Evolutionary conservation across 2,888 invertebrate genomes (phyloP).

Genomic region (Tryphoninae sp.): DNA sequence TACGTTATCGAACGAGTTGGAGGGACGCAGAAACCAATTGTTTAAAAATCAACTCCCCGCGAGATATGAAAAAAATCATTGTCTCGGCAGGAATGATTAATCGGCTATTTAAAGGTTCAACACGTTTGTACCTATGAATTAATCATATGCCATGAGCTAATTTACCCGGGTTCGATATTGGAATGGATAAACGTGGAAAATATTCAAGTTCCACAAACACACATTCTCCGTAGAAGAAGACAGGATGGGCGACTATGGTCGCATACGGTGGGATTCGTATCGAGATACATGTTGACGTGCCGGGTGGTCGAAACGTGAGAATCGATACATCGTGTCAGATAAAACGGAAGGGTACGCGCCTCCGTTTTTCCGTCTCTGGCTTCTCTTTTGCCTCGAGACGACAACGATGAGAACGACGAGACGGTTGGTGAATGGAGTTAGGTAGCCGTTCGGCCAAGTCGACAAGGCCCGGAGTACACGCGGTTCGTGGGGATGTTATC

Average conservation of each 20-base stretch:
- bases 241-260: too few species aligned
- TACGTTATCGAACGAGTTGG: background rate
- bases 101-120: too few species aligned
- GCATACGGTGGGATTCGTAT: conserved; percentile 39
- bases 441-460: conserved; percentile 52
- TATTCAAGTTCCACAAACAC: too few species aligned
- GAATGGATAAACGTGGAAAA: too few species aligned
- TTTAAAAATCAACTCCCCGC: too few species aligned
- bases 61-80: too few species aligned
- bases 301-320: conserved; percentile 65
- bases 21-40: too few species aligned
- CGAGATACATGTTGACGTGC: conserved; percentile 64
- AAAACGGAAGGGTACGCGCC: conserved; percentile 47
- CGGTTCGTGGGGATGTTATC: conserved; percentile 67
- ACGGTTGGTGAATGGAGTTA: conserved; percentile 63
- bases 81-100: too few species aligned
- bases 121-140: too few species aligned
- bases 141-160: too few species aligned
- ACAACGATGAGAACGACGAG: conserved; percentile 35
- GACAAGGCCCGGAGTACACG: conserved; percentile 42
- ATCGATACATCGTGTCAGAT: conserved; percentile 70
- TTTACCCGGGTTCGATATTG: too few species aligned
- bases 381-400: conserved; percentile 26
- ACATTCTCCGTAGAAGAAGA: too few species aligned
- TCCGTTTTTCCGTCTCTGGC: conserved; percentile 30